Evolutionary conservation across 2,888 invertebrate genomes (phyloP), one percentile per base, ranked within the genome.

Genomic region (Lutraria lutraria): DNA sequence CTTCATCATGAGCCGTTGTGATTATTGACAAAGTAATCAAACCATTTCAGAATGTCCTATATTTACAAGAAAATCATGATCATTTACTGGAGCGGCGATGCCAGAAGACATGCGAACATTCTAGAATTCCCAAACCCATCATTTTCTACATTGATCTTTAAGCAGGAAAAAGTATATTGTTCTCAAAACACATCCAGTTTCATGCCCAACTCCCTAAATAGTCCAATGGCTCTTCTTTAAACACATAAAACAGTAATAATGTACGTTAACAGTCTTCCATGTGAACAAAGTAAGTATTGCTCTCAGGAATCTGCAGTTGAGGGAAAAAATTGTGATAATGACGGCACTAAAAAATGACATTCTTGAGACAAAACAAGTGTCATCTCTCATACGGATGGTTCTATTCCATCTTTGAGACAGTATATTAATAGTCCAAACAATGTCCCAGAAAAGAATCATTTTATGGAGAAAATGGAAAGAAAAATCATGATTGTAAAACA

Each of bases 51-150:
- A 89, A 89, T 81, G 87, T 89, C 90, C 90, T 88, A 89, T 88
- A 90, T 89, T 88, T 90, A 90, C 90, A 90, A 89, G 88, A 90
- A 90, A 90, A 90, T 90, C 90, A 88, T 90, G 88, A 88, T 87
- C 90, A 90, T 90, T 90, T 90, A 90, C 88, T 43, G 83, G 52
- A 54, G 68, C 31, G 79, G 81, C 87, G 88, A 90, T 90, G 87
- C 82, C 83, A 60, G 79, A 31, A 87, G 90, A 90, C 90, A 90
- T 87, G 90, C 87, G 83, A 90, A 90, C 90, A 88, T 82, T 86
- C 86, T 87, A 53, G 76, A 83, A 87, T 85, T 88, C 89, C 89
- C 87, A 56, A 85, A 54, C 83, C 87, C 85, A 63, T 87, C 83
- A 85, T 88, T 88, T 84, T 54, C 87, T 34, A 53, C 89, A 89